phyloP scores from a whole-genome alignment of 2,888 invertebrate genomes.

The Anarsia innoxiella region DNA sequence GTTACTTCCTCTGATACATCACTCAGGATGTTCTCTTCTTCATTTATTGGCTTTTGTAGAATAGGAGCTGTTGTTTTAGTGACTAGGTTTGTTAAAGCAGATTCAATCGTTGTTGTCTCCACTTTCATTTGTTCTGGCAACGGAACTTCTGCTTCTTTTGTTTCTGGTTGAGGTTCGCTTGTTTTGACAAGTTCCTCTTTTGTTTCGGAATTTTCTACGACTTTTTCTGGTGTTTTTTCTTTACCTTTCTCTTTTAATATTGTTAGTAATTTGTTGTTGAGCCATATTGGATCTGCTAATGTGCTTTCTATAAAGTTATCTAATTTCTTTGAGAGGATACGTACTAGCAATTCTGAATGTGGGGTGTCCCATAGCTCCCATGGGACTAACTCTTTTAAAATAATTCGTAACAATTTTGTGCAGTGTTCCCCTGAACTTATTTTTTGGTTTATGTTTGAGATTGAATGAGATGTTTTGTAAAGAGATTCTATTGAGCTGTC shows the following conservation, averaged over 20 bases:
- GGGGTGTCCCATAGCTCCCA: constrained; percentile 81
- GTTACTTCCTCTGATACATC: constrained; percentile 26
- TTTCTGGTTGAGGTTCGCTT: constrained; percentile 4
- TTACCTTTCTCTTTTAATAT: constrained; percentile 28
- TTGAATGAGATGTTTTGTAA: constrained; percentile 61
- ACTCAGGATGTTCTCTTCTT: constrained; percentile 16
- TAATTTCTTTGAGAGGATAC: constrained; percentile 77
- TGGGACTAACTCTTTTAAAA: constrained; percentile 78
- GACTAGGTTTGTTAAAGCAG: constrained; percentile 29
- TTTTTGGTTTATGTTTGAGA: constrained; percentile 49
- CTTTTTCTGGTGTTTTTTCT: constrained; percentile 12
- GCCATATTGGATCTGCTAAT: constrained; percentile 67
- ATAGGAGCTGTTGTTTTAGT: constrained; percentile 31
- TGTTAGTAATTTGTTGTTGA: constrained; percentile 54
- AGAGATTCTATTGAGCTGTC: constrained; percentile 55
- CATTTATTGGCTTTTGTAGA: constrained; percentile 29
- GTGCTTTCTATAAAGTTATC: constrained; percentile 63
- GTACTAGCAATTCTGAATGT: constrained; percentile 77
- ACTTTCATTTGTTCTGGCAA: constrained; percentile 3
- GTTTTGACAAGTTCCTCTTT: neutral
- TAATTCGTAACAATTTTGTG: constrained; percentile 72
- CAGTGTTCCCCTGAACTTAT: constrained; percentile 72
- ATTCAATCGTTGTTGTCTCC: constrained; percentile 24
- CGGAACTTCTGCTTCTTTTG: neutral
- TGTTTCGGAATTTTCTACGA: neutral